phyloP scores from a whole-genome alignment of 2,113 vertebrate genomes.

The Aptenodytes patagonicus region DNA sequence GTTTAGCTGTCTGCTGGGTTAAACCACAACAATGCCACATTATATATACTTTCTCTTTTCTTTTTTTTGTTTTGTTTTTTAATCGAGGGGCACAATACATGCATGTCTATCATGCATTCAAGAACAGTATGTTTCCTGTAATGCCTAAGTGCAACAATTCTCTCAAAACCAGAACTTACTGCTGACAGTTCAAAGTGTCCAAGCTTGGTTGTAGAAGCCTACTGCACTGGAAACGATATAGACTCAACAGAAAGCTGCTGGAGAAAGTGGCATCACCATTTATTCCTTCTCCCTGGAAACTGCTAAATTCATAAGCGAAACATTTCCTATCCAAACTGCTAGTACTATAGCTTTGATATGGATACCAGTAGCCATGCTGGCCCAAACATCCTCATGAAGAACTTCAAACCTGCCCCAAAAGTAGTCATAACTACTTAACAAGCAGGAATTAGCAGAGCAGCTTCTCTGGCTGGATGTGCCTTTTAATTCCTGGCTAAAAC shows the following conservation, averaged over 20 bases:
- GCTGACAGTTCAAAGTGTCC: background rate
- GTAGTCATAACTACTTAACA: background rate
- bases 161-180: background rate
- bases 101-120: background rate
- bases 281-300: background rate
- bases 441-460: background rate
- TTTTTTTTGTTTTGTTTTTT: too few species aligned
- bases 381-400: background rate
- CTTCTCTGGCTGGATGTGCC: background rate
- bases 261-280: background rate
- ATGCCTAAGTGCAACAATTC: fast-evolving
- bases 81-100: background rate
- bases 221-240: background rate
- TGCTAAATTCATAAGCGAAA: background rate
- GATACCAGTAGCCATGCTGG: background rate
- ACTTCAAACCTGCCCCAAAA: background rate
- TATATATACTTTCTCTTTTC: background rate
- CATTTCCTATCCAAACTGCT: background rate
- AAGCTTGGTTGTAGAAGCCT: background rate
- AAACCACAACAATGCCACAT: background rate
- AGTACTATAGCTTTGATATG: background rate
- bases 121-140: background rate
- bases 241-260: background rate
- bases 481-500: background rate
- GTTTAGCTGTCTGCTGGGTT: too few species aligned